Evolutionary conservation across 1,140 invertebrate genomes (phyloP), one percentile per base, ranked within the genome.

Genomic region (Leptoteleia sp.): DNA sequence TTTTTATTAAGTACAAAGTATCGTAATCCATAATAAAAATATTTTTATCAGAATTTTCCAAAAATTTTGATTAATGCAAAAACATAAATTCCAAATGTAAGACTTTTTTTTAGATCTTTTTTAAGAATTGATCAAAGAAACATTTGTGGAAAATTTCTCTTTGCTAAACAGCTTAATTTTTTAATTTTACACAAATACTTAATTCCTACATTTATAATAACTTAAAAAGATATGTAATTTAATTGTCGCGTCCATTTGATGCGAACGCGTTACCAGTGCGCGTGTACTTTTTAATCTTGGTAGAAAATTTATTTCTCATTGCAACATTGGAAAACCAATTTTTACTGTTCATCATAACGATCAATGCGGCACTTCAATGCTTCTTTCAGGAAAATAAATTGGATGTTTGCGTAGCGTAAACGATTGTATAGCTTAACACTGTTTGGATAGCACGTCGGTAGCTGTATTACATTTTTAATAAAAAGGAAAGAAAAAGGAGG

Each of bases 381-480:
- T 62, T 40, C 73, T 76, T 76, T 76, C 64, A 76, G 40, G 64
- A 61, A 76, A 76, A 70, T 70, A 68, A 76, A 76, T 76, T 76
- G 73, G 57, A 76, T 68, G 64, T 76, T 61, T 76, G 73, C 73
- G 47, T 70, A 70, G 73, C 73, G 64, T 76, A 68, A 76, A 62
- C 73, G 47, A 62, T 70, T 76, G 57, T 70, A 47, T 55, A 57
- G 64, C 50, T 76, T 70, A 76, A 70, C 72, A 57, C 55, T 55
- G 64, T 57, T 73, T 48, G 70, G 70, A 48, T 65, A 52, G 54
- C 33, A 16, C 37, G 61, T 75, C 45, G 42, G 54, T 59, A 35
- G 37, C 61, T 65, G 52, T 52, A 75, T 67, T 75, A 75, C 52
- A 67, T 65, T 67, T 75, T 73, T 65, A 65, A 73, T 50, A 73